Evolutionary conservation across 1,140 invertebrate species (phyloP).

Genomic region (Papilio xuthus): DNA sequence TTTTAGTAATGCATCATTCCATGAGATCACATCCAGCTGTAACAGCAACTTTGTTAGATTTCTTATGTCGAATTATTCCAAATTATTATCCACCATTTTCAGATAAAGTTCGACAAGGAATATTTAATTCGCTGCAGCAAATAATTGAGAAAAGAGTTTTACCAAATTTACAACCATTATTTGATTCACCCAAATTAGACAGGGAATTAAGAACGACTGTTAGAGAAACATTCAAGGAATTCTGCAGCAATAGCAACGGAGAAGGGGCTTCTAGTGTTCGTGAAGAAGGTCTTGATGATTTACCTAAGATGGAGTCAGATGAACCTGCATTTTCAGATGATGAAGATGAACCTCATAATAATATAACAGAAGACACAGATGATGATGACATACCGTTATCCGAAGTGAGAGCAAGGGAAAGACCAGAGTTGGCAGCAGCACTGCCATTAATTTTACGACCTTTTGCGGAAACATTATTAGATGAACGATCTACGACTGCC

Average conservation of each 20-base stretch:
- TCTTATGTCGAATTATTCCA: conserved; percentile 96
- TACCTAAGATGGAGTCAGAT: conserved; percentile 71
- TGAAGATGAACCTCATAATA: conserved; percentile 85
- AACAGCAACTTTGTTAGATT: conserved; percentile 96
- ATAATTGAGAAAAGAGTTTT: conserved; percentile 97
- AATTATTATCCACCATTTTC: conserved; percentile 94
- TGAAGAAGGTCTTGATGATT: conserved; percentile 81
- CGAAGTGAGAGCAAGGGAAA: conserved; percentile 82
- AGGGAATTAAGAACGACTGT: conserved; percentile 92
- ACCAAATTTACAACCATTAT: conserved; percentile 93
- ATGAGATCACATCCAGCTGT: conserved; percentile 97
- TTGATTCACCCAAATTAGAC: conserved; percentile 96
- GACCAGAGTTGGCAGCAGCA: conserved; percentile 78
- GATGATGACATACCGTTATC: conserved; percentile 93
- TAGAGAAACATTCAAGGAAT: conserved; percentile 95
- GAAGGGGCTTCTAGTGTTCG: conserved; percentile 72
- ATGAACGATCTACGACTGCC: conserved; percentile 71
- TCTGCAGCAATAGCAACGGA: conserved; percentile 86
- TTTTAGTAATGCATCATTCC: conserved; percentile 98
- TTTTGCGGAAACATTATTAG: conserved; percentile 84
- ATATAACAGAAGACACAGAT: conserved; percentile 89
- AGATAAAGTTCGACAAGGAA: conserved; percentile 93
- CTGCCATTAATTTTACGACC: conserved; percentile 84
- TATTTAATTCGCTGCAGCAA: conserved; percentile 94
- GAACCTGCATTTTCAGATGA: conserved; percentile 92